These are phyloP conservation scores for Crossoptilon crossoptilon DNA, from an alignment of 2,797 vertebrate genomes.

Conservation along the genomic window DNA sequence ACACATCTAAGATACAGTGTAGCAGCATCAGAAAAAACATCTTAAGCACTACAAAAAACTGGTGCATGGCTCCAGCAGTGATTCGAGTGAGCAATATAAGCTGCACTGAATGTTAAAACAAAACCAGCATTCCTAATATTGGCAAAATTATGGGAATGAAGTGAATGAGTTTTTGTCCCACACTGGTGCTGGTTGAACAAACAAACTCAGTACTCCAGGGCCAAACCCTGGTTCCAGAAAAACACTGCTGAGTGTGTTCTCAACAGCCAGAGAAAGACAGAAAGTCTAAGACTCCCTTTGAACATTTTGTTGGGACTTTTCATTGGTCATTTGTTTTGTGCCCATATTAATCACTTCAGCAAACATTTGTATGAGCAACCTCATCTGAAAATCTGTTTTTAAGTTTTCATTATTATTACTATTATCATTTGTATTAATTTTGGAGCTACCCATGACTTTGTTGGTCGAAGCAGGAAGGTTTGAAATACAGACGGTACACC, in stretches of 20 bases:
- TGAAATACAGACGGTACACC: neutral
- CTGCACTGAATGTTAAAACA: neutral
- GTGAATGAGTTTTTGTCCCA: neutral
- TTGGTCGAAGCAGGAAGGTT: neutral
- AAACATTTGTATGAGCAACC: neutral
- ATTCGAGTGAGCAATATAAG: accelerated
- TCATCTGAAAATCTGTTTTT: neutral
- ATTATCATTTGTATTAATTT: neutral
- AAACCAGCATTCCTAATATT: neutral
- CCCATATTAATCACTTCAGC: neutral
- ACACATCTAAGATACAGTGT: accelerated
- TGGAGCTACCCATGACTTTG: neutral
- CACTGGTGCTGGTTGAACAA: neutral
- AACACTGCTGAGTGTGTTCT: neutral
- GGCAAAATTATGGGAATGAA: neutral
- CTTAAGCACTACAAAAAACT: neutral
- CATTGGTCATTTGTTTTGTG: neutral
- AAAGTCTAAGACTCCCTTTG: neutral
- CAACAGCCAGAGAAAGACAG: neutral
- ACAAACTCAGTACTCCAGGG: neutral
- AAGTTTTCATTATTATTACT: neutral
- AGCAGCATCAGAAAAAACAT: neutral
- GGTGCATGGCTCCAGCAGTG: neutral
- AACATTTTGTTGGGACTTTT: neutral
- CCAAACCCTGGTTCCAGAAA: constrained; percentile 26